Base-by-base conservation (phyloP, 2,113 vertebrate species). In the Riparia riparia region DNA sequence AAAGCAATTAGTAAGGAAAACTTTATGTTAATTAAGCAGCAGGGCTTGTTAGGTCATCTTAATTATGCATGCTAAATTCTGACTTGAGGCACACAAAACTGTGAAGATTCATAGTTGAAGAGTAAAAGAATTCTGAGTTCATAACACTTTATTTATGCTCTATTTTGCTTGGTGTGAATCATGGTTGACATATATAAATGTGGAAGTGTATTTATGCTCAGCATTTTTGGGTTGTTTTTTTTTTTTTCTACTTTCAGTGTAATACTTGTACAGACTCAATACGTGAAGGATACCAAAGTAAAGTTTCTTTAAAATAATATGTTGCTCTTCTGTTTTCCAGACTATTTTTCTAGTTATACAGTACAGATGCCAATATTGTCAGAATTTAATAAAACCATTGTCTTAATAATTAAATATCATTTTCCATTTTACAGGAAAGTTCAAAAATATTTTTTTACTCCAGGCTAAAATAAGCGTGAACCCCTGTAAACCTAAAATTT, bases 1-100 rank as follows among this genome's bases (percentile, higher is more conserved):
- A 97, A 98, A 97, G 97, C 96, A 99, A 98, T 99, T 98, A 99
- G 97, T 96, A 97, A 96, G 73, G 86, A 98, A 97, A 98, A 97
- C 92, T 98, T 97, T 98, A 98, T 95, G 80, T 95, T 98, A 98
- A 98, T 98, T 95, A 98, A 97, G 95, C 87, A 91, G 86, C 90
- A 91, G 86, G 97, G 91, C 97, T 97, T 99, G 98, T 98, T 98
- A 98, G 98, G 97, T 99, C 98, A 98, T 96, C 96, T 97, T 97
- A 97, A 98, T 99, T 98, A 98, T 97, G 97, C 97, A 98, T 97
- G 97, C 97, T 98, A 98, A 98, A 90, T 97, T 98, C 79, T 97
- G 96, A 98, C 97, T 98, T 97, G 71, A 95, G 98, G 97, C 96
- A 98, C 90, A 94, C 66, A 80, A 88, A 93, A 94, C 97, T 95